Evolutionary conservation across 2,797 vertebrate species (phyloP).

Genomic region (Falco novaeseelandiae): DNA sequence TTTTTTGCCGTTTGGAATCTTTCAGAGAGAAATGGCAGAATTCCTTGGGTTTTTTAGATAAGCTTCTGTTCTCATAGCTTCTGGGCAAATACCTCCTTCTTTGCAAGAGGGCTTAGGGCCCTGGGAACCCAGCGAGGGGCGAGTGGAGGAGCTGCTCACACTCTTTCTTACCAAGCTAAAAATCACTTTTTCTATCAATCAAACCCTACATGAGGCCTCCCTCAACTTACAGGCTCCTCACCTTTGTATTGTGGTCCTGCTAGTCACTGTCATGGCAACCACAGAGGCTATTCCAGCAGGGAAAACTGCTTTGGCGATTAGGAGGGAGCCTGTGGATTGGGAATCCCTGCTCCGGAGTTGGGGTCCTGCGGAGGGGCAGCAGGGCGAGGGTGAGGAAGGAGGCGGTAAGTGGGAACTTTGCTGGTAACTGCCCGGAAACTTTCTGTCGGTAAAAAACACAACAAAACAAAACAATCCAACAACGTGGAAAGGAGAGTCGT

Average conservation of each 20-base stretch:
- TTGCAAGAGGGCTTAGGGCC: slow-evolving; percentile 67
- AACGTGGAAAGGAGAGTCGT: background rate
- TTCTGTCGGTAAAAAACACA: background rate
- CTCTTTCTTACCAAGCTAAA: slow-evolving; percentile 27
- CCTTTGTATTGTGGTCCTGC: slow-evolving; percentile 31
- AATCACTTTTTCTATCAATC: slow-evolving; percentile 62
- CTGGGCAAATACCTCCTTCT: slow-evolving; percentile 46
- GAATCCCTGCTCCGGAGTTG: background rate
- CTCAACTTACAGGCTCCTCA: slow-evolving; percentile 37
- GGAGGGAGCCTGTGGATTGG: background rate
- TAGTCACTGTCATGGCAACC: slow-evolving; percentile 50
- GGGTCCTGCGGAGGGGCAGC: rapidly evolving
- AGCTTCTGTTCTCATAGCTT: slow-evolving; percentile 23
- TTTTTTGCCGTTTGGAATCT: background rate
- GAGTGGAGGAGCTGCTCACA: slow-evolving; percentile 11
- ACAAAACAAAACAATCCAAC: background rate
- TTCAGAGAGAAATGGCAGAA: background rate
- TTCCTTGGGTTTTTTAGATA: background rate
- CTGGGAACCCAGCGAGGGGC: slow-evolving; percentile 76
- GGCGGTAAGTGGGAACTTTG: background rate
- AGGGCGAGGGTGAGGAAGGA: background rate
- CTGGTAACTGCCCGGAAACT: background rate
- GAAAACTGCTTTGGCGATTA: background rate
- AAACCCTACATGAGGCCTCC: slow-evolving; percentile 47
- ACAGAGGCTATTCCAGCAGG: slow-evolving; percentile 23